Evolutionary conservation across 2,113 vertebrate species (phyloP).

Genomic region (Otolemur garnettii): DNA sequence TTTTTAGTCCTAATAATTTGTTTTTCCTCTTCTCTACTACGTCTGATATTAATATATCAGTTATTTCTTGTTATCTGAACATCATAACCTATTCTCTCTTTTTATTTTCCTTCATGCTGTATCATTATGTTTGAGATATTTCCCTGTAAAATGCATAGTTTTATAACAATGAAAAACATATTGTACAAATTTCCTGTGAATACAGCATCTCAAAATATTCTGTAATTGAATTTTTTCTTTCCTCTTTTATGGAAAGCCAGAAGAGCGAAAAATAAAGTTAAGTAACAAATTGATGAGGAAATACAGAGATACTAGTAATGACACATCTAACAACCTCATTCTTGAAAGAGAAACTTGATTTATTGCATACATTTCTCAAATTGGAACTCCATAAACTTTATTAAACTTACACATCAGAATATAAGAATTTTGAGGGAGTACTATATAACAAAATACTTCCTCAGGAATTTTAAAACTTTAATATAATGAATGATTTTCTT

Average conservation of each 20-base stretch:
- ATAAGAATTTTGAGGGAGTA: not conserved
- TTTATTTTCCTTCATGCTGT: not conserved
- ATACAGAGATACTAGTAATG: not conserved
- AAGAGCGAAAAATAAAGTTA: not conserved
- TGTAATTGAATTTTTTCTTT: not conserved
- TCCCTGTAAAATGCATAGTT: not conserved
- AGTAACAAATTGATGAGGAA: not conserved
- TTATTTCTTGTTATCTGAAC: not conserved
- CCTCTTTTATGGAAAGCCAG: not conserved
- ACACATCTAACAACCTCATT: not conserved
- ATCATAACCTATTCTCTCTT: not conserved
- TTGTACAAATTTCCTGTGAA: not conserved
- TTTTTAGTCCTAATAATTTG: not conserved
- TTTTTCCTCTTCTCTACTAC: not conserved
- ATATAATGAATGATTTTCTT: not conserved
- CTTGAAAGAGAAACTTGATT: not conserved
- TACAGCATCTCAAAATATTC: not conserved
- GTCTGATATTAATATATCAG: not conserved
- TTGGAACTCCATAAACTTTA: not conserved
- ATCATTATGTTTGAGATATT: not conserved
- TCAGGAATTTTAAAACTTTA: not conserved
- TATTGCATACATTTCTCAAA: not conserved
- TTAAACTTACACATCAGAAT: not conserved
- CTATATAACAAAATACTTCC: not conserved
- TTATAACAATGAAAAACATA: not conserved